phyloP scores from a whole-genome alignment of 1,140 invertebrate species.

The Cherax destructor region DNA sequence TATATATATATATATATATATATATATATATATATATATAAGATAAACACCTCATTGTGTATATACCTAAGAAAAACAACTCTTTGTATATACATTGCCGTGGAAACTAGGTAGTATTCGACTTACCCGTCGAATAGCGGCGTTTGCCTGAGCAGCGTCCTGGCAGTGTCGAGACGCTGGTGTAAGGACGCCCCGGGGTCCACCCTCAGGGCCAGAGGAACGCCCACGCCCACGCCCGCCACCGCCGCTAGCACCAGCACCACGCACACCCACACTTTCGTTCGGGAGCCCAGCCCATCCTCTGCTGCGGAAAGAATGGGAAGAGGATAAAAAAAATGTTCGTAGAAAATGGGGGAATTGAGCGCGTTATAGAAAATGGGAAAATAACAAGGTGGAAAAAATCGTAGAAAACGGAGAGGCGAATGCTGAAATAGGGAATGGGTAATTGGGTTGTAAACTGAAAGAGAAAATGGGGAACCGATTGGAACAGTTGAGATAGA shows the following conservation, averaged over 20 bases:
- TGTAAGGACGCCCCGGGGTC: background rate
- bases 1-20: too few relatives aligned
- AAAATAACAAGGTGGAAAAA: background rate
- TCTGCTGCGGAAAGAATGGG: background rate
- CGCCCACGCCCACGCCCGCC: slow-evolving; percentile 36
- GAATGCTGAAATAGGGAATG: background rate
- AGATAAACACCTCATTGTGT: too few relatives aligned
- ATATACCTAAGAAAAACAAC: too few relatives aligned
- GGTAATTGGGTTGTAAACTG: background rate
- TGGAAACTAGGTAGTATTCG: too few relatives aligned
- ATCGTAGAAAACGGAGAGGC: background rate
- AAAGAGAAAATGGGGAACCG: background rate
- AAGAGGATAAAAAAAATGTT: background rate
- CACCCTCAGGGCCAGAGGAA: slow-evolving; percentile 4
- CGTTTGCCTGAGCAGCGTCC: slow-evolving; percentile 27
- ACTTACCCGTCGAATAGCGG: slow-evolving; percentile 14
- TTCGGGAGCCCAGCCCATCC: background rate
- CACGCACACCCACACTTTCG: slow-evolving; percentile 20
- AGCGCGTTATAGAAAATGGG: background rate
- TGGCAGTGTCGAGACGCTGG: background rate
- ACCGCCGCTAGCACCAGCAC: slow-evolving; percentile 11
- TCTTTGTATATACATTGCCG: too few relatives aligned
- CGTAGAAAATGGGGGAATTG: background rate
- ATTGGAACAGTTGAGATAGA: background rate
- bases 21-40: too few relatives aligned